Conservation (phyloP, 2,797 vertebrate genomes). For the Huso huso region DNA sequence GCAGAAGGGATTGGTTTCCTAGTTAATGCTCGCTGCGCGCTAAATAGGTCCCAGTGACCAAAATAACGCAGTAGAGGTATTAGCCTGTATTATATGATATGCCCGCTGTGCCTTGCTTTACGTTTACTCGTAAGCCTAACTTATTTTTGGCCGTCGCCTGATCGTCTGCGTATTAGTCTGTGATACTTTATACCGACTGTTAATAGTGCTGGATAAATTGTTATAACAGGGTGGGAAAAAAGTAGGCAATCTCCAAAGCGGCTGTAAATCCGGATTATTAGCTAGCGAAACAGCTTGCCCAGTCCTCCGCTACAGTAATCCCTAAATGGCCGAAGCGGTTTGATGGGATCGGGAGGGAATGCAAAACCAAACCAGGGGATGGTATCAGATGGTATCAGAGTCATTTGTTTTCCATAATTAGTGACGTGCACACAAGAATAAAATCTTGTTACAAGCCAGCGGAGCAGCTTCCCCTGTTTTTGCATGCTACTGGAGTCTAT, state of each 20-base stretch:
- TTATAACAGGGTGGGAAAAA: neutral
- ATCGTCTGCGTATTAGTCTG: too few relatives aligned
- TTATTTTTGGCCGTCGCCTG: too few relatives aligned
- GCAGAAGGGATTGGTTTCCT: constrained; percentile 25
- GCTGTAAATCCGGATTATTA: constrained; percentile 24
- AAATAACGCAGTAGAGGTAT: constrained; percentile 18
- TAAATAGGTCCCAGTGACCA: constrained; percentile 21
- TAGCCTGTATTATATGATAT: neutral
- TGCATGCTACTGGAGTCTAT: too few relatives aligned
- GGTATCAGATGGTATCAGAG: constrained; percentile 27
- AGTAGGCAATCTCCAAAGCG: constrained; percentile 20
- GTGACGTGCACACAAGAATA: too few relatives aligned
- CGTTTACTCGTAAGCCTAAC: neutral
- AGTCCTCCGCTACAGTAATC: constrained; percentile 24
- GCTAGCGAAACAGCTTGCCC: neutral
- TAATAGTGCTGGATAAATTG: too few relatives aligned
- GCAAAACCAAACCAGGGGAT: constrained; percentile 31
- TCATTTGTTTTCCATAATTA: constrained; percentile 1
- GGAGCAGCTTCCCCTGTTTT: too few relatives aligned
- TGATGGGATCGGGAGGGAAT: constrained; percentile 27
- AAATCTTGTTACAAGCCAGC: too few relatives aligned
- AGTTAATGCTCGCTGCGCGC: constrained; percentile 29
- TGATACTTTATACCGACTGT: too few relatives aligned
- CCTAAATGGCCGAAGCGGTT: constrained; percentile 27
- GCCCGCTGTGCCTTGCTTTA: neutral